Conservation (phyloP, 2,797 vertebrate species). For the Peromyscus aztecus region DNA sequence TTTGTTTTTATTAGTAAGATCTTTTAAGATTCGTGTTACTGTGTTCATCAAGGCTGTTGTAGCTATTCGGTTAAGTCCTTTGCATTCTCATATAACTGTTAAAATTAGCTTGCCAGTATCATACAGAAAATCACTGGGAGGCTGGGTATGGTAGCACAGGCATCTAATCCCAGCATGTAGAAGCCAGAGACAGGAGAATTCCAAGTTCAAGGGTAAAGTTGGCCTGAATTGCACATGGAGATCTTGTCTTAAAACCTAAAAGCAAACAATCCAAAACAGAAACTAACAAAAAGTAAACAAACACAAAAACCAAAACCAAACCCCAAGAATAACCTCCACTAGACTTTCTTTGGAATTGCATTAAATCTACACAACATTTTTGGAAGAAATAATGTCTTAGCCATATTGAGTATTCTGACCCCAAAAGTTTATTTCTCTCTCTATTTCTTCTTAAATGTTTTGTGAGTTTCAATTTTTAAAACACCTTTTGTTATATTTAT, state of each 20-base stretch:
- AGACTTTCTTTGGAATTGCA: not conserved
- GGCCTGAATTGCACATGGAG: not conserved
- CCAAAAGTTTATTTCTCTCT: not conserved
- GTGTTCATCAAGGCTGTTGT: not conserved
- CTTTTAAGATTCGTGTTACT: no score
- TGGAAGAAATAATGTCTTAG: not conserved
- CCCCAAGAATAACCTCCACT: not conserved
- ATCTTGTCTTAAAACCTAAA: not conserved
- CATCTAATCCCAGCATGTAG: not conserved
- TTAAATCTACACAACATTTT: not conserved
- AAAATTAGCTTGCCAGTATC: not conserved
- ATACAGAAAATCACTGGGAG: no score
- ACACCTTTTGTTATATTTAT: not conserved
- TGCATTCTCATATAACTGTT: no score
- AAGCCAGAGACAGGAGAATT: not conserved
- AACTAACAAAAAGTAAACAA: not conserved
- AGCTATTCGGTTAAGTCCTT: not conserved
- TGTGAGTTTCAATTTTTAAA: not conserved
- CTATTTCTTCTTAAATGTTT: not conserved
- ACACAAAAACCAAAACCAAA: not conserved
- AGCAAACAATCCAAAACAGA: not conserved
- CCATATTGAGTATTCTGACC: not conserved
- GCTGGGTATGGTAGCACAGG: not conserved
- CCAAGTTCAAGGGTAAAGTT: not conserved
- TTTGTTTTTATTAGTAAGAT: no score